A percentile compares a stretch with the other conserved stretches of the same genome.
These are phyloP conservation scores for Rhingia campestris DNA, from an alignment of 2,888 invertebrate species.

Conservation along the genomic window DNA sequence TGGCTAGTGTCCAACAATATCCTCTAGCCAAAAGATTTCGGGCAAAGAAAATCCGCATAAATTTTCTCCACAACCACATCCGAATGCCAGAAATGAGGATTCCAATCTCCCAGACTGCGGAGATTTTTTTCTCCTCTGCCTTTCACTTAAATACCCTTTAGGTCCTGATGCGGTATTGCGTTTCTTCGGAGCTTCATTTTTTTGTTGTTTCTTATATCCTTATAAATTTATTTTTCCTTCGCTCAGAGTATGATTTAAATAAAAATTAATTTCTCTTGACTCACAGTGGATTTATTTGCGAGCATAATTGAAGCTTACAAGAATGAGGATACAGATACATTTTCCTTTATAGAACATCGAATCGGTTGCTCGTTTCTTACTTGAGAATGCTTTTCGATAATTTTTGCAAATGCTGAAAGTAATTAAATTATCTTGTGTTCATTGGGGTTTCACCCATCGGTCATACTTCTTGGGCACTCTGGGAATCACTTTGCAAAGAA, in stretches of 20 bases:
- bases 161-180: conserved; percentile 13
- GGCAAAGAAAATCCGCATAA: conserved; percentile 73
- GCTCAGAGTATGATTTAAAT: conserved; percentile 61
- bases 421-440: conserved; percentile 41
- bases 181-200: conserved; percentile 8
- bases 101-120: conserved; percentile 67
- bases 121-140: conserved; percentile 42
- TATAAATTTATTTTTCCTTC: conserved; percentile 14
- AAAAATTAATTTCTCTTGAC: conserved; percentile 69
- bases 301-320: conserved; percentile 31
- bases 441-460: conserved; percentile 21
- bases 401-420: conserved; percentile 46
- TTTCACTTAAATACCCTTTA: conserved; percentile 55
- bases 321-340: neutral
- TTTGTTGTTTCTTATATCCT: neutral
- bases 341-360: no score
- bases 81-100: conserved; percentile 64
- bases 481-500: neutral
- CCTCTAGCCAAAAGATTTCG: conserved; percentile 71
- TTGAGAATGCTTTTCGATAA: conserved; percentile 17
- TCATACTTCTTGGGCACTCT: neutral
- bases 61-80: conserved; percentile 68
- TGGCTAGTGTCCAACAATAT: conserved; percentile 67
- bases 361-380: neutral
- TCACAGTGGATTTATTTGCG: conserved; percentile 37